Base-by-base conservation (phyloP, 2,888 invertebrate genomes). In the Panzeria rudis region DNA sequence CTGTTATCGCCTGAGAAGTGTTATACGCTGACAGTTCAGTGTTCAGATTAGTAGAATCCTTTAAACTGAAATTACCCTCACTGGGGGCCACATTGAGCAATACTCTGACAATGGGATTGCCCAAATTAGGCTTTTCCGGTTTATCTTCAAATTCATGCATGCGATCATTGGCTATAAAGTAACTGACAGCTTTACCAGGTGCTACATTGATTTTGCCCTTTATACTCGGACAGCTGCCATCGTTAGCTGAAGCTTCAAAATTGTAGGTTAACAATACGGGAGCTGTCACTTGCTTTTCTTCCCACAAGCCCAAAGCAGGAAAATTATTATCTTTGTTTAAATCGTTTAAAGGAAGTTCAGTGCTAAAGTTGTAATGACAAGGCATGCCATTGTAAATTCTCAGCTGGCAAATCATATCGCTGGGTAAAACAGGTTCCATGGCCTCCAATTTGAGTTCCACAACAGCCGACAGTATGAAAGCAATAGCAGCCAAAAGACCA, bases 391-490 rank as follows among this genome's bases (percentile, higher is more conserved):
- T 97, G 91, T 95, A 97, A 6, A 97, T 92, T 86, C 96, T 93
- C 20, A 97, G 86, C 88, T 97, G 96, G 0, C 94, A 94, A 25
- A 94, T 90, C 1, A 94, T 95, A 5, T 90, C 88, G 0, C 93
- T 89, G 2, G 96, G 95, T 15, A 95, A 73, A 1, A 93, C 88
- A 0, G 94, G 94, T 87, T 95, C 95, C 0, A 95, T 94, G 82
- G 93, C 93, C 94, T 97, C 94, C 77, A 98, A 93, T 41, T 94
- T 92, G 0, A 97, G 89, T 92, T 98, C 97, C 0, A 99, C 94
- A 29, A 96, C 91, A 0, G 96, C 98, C 0, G 99, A 97, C 23
- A 97, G 93, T 6, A 96, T 92, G 91, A 99, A 99, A 0, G 99
- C 95, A 1, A 94, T 75, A 0, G 96, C 96, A 0, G 98, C 97